Evolutionary conservation across 2,888 invertebrate genomes (phyloP), one percentile per base, ranked within the genome.

Genomic region (Psococerastis gibbosa): DNA sequence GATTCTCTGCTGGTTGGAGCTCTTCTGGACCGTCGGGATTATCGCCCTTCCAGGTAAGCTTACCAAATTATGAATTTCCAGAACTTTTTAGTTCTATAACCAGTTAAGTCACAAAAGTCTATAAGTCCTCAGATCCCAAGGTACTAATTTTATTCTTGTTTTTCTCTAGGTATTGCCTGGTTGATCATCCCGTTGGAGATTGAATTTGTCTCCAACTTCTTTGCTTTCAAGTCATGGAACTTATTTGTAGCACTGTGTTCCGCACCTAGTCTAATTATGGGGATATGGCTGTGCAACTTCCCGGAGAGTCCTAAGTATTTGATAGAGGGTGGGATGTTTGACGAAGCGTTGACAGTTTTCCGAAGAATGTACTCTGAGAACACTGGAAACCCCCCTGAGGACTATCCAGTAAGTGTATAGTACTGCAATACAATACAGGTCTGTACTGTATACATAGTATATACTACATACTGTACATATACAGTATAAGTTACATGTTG

Each of bases 291-390:
- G 6, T 68, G 78, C 52, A 66, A 71, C 46, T 81, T 82, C 61
- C 82, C 82, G 1, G 83, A 83, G 61, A 82, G 81, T 56, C 83
- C 83, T 1, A 83, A 83, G 60, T 83, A 82, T 60, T 68, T 83
- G 54, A 68, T 83, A 58, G 81, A 81, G 59, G 76, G 77, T 54
- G 82, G 81, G 1, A 80, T 81, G 57, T 71, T 78, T 18, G 80
- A 81, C 38, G 78, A 75, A 32, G 81, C 83, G 1, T 64, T 83
- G 4, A 66, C 69, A 33, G 71, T 76, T 20, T 69, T 84, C 33
- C 71, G 72, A 53, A 64, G 69, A 52, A 75, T 83, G 57, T 82
- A 78, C 60, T 66, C 68, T 23, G 69, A 67, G 51, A 83, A 83
- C 56, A 81, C 78, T 3, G 79, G 79, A 27, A 72, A 76, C 45